These are phyloP conservation scores for Chlamydotis undulata DNA, from an alignment of 2,113 vertebrate species.

Conservation along the genomic window DNA sequence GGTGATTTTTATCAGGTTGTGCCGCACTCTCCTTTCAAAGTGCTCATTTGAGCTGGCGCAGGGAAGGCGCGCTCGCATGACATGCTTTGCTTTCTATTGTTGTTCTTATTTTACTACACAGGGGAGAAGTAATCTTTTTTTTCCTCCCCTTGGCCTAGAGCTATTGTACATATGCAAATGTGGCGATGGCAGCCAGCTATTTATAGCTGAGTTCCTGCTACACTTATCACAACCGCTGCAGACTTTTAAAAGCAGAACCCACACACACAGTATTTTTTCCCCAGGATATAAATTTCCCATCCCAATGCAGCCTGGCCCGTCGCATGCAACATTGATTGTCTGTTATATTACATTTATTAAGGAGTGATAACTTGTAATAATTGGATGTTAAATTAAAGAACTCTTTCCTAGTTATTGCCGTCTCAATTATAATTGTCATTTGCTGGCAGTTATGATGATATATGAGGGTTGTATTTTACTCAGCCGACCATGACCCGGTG, in stretches of 20 bases:
- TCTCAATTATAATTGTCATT: conserved; percentile 99
- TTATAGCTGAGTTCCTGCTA: conserved; percentile 78
- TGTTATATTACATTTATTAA: conserved; percentile 99
- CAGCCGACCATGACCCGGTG: conserved; percentile 94
- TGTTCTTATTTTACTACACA: conserved; percentile 59
- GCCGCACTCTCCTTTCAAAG: conserved; percentile 20
- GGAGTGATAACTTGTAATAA: conserved; percentile 99
- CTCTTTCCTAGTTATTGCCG: conserved; percentile 96
- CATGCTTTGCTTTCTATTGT: conserved; percentile 55
- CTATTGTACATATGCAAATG: conserved; percentile 83
- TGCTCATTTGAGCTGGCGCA: not conserved
- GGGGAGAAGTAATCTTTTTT: conserved; percentile 66
- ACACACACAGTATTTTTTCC: conserved; percentile 64
- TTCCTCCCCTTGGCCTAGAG: conserved; percentile 70
- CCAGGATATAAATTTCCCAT: conserved; percentile 85
- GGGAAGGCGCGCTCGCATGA: conserved; percentile 10
- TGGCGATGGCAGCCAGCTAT: conserved; percentile 76
- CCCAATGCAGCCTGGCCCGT: conserved; percentile 84
- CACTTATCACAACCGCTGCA: conserved; percentile 77
- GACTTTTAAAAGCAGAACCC: conserved; percentile 74
- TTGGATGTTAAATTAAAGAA: conserved; percentile 99
- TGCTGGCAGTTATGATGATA: conserved; percentile 99
- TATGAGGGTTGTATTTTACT: conserved; percentile 98
- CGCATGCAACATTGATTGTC: conserved; percentile 98
- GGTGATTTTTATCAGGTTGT: conserved; percentile 58